phyloP scores from a whole-genome alignment of 2,797 vertebrate genomes.

The Macrochelys suwanniensis region DNA sequence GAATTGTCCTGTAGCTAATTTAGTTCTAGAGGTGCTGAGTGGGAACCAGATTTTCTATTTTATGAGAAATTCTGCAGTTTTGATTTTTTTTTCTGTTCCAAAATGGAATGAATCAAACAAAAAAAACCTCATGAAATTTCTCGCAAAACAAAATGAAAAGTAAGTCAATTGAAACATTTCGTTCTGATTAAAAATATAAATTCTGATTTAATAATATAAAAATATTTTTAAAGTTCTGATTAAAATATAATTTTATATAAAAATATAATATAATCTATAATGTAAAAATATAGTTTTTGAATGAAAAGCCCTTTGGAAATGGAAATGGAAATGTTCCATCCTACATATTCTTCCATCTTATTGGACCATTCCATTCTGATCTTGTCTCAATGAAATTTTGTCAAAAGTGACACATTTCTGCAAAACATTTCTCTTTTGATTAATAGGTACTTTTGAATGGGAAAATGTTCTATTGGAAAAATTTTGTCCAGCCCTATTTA shows the following conservation, averaged over 20 bases:
- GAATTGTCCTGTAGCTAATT: conserved; percentile 26
- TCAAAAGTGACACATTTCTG: neutral
- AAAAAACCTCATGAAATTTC: neutral
- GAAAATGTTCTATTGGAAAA: neutral
- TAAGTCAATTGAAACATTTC: neutral
- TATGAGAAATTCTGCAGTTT: neutral
- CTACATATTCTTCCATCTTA: neutral
- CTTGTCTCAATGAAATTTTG: neutral
- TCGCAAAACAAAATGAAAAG: neutral
- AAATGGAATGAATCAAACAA: neutral
- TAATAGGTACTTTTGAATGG: too few species aligned
- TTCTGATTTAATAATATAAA: too few species aligned
- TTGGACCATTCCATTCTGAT: neutral
- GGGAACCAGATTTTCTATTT: neutral
- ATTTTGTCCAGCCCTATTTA: neutral
- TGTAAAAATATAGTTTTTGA: neutral
- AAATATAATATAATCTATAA: too few species aligned
- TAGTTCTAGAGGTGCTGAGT: neutral
- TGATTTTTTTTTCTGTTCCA: neutral
- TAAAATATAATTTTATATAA: neutral
- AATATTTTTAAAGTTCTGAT: neutral
- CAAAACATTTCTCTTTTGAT: neutral
- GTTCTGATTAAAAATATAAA: neutral
- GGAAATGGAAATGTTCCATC: neutral
- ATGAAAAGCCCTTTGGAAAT: neutral